These are phyloP conservation scores for Anguilla marmorata DNA, from an alignment of 2,797 vertebrate genomes.

Conservation along the genomic window DNA sequence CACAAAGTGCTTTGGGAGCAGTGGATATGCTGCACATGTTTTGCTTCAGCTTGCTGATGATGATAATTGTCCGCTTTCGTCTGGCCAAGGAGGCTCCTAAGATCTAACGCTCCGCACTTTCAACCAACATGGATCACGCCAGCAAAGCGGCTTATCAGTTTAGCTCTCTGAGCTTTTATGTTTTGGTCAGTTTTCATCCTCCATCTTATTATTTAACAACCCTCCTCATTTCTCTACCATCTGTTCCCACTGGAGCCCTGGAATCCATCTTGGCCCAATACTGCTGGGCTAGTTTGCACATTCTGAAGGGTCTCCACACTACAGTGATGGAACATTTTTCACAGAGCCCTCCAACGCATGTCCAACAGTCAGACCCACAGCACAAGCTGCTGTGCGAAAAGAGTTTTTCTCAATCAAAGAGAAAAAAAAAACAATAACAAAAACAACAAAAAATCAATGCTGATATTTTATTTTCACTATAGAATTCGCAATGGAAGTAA, in stretches of 20 bases:
- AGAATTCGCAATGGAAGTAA: background rate
- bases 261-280: conserved; percentile 20
- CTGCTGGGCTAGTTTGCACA: conserved; percentile 3
- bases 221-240: conserved; percentile 20
- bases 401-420: background rate
- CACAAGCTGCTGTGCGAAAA: background rate
- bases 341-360: background rate
- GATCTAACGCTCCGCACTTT: background rate
- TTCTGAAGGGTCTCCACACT: conserved; percentile 5
- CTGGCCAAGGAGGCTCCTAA: background rate
- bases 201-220: conserved; percentile 22
- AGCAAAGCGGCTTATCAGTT: background rate
- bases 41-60: background rate
- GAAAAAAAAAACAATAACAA: too few species aligned
- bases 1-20: too few species aligned
- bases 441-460: too few species aligned
- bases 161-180: background rate
- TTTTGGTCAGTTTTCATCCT: conserved; percentile 8
- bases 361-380: background rate
- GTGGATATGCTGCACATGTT: background rate
- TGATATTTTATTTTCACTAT: background rate
- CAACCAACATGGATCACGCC: background rate
- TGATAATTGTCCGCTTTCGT: background rate
- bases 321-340: background rate
- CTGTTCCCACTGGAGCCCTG: conserved; percentile 17